A percentile compares a stretch with the other conserved stretches of the same genome.
phyloP scores from a whole-genome alignment of 2,888 invertebrate species.

The Sussaba pulchella region DNA sequence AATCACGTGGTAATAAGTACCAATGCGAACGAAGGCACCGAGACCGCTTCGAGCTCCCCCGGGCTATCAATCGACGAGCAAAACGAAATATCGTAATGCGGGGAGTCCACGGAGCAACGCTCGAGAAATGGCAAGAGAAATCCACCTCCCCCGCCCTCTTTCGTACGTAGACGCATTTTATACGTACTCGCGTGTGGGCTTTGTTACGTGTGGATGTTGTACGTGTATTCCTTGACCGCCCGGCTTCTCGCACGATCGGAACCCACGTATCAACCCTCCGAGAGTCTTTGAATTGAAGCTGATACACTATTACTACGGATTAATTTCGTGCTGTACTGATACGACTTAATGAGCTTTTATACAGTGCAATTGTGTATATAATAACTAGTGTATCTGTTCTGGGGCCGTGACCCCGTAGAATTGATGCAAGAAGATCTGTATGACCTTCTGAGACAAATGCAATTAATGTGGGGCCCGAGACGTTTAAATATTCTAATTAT shows the following conservation, averaged over 20 bases:
- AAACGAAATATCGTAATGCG: constrained; percentile 6
- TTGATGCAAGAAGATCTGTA: too few species aligned
- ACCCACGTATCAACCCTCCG: not conserved
- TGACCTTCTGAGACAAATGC: too few species aligned
- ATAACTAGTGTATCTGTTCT: too few species aligned
- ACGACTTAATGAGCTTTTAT: too few species aligned
- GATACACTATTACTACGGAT: not conserved
- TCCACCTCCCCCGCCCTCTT: too few species aligned
- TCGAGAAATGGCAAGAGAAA: constrained; percentile 27
- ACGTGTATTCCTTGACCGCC: constrained; percentile 4
- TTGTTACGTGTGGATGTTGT: constrained; percentile 9
- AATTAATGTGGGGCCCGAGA: too few species aligned
- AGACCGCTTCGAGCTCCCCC: constrained; percentile 5
- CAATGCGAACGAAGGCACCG: constrained; percentile 24
- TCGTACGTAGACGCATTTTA: not conserved
- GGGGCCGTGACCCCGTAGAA: too few species aligned
- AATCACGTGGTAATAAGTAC: constrained; percentile 38
- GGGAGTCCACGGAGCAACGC: constrained; percentile 17
- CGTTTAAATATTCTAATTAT: too few species aligned
- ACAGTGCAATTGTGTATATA: too few species aligned
- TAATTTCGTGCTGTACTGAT: too few species aligned
- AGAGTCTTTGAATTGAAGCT: not conserved
- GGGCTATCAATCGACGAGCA: constrained; percentile 8
- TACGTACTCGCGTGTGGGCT: constrained; percentile 10
- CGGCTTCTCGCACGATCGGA: not conserved